These are phyloP conservation scores for Sorex araneus DNA, from an alignment of 2,113 vertebrate species.

Conservation along the genomic window DNA sequence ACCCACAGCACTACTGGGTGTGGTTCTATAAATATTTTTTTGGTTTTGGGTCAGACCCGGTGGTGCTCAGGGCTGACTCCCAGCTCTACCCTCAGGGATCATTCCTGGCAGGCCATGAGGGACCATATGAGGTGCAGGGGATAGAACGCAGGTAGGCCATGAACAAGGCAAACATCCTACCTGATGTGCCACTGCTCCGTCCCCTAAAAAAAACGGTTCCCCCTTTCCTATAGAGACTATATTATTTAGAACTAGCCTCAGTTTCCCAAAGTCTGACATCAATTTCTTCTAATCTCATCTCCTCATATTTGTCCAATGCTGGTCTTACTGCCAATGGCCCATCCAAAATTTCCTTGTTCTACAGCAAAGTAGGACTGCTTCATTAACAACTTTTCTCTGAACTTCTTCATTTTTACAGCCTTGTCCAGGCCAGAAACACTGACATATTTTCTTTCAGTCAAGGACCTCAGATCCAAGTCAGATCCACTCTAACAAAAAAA, in stretches of 20 bases:
- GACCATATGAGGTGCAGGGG: no score
- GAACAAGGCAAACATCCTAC: no score
- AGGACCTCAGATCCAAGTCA: neutral
- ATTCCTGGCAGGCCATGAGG: no score
- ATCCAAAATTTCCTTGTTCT: neutral
- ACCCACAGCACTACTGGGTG: no score
- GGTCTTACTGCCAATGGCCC: neutral
- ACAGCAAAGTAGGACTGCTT: neutral
- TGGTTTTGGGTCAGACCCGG: no score
- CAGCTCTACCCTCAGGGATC: no score
- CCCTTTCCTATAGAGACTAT: neutral
- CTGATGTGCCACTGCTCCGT: no score
- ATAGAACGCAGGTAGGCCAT: no score
- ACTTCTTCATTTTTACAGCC: neutral
- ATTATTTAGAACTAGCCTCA: neutral
- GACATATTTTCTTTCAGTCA: constrained; percentile 15
- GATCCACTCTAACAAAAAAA: neutral
- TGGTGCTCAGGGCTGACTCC: no score
- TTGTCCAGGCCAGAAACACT: neutral
- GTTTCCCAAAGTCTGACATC: neutral
- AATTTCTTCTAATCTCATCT: neutral
- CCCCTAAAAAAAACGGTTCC: neutral
- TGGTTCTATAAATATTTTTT: no score
- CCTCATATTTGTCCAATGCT: neutral
- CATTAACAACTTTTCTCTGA: neutral